A percentile compares a stretch with the other conserved stretches of the same genome.
Evolutionary conservation across 2,113 vertebrate species (phyloP).

Genomic region (Corythoichthys haematopterus): DNA sequence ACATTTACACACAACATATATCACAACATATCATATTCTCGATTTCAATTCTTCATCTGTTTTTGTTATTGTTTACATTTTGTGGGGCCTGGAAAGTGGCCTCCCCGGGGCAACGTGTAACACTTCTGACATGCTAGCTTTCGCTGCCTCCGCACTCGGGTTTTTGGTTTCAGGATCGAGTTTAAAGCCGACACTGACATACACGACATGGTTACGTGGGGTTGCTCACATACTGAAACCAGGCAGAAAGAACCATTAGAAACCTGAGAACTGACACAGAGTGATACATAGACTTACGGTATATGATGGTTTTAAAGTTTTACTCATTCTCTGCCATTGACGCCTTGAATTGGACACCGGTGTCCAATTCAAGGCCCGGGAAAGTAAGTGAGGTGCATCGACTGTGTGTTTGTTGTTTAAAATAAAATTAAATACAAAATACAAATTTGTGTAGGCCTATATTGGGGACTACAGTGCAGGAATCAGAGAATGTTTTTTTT

Average conservation of each 20-base stretch:
- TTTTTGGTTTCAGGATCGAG: conserved; percentile 52
- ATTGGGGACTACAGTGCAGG: too few relatives aligned
- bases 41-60: conserved; percentile 6
- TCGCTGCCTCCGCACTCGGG: conserved; percentile 33
- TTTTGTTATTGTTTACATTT: conserved; percentile 46
- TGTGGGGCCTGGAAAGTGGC: conserved; percentile 40
- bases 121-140: conserved; percentile 51
- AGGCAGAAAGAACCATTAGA: conserved; percentile 3
- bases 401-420: too few relatives aligned
- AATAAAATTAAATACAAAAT: too few relatives aligned
- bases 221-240: conserved; percentile 17
- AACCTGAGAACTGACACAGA: conserved; percentile 9
- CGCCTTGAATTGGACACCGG: too few relatives aligned
- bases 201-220: conserved; percentile 8
- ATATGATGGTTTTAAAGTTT: conserved; percentile 25
- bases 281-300: background rate
- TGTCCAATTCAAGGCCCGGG: too few relatives aligned
- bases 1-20: background rate
- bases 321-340: conserved; percentile 24
- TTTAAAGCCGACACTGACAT: conserved; percentile 23
- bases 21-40: background rate
- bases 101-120: conserved; percentile 32
- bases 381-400: too few relatives aligned
- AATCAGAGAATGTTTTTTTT: too few relatives aligned
- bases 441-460: too few relatives aligned